Base-by-base conservation (phyloP, 2,888 invertebrate species). In the Dynastes maya region DNA sequence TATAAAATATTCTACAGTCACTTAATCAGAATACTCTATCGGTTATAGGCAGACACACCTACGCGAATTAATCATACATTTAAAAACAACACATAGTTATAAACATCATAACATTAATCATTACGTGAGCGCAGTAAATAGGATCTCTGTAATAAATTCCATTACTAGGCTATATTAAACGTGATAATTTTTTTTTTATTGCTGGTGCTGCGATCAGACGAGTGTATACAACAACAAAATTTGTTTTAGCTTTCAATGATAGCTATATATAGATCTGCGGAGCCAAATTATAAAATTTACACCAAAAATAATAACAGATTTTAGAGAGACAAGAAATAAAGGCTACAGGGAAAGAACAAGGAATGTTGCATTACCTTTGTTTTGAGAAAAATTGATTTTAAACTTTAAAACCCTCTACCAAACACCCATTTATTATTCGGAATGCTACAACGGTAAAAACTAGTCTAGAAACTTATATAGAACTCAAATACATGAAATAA, bases 41-140 rank as follows among this genome's bases (percentile, higher is more conserved):
- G 45, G 40, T 61, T 61, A 45, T 40, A 40, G 4, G 32, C 4
- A 45, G 61, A 40, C 61, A 61, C 61, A 45, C 61, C 58, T 2
- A 72, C 58, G 37, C 22, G 22, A 71, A 71, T 55, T 71, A 71
- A 71, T 71, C 55, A 58, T 22, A 37, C 29, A 45, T 27, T 74
- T 63, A 61, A 74, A 72, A 55, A 55, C 58, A 74, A 49, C 16
- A 72, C 16, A 16, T 40, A 55, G 11, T 27, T 58, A 40, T 22
- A 74, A 58, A 72, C 27, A 61, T 45, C 61, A 45, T 61, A 74
- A 49, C 22, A 74, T 74, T 61, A 61, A 71, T 37, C 16, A 71
- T 55, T 37, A 68, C 51, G 68, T 29, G 49, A 68, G 51, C 29
- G 68, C 51, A 68, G 51, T 68, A 29, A 68, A 51, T 68, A 51